Evolutionary conservation across 2,113 vertebrate species (phyloP), one percentile per base, ranked within the genome.

Genomic region (Prunella himalayana): DNA sequence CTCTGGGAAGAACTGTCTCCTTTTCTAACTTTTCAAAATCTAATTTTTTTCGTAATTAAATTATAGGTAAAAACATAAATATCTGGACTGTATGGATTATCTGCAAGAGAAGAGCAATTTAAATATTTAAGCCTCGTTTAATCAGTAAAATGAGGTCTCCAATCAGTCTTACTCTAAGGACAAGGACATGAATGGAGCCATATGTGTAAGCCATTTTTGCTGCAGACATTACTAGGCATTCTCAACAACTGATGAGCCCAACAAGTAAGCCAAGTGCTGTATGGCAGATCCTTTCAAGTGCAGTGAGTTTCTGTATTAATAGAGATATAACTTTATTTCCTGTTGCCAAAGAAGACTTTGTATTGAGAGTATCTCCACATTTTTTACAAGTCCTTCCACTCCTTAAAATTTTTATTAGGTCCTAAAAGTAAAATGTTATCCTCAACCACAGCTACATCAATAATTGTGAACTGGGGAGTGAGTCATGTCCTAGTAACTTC

Each of bases 381-480:
- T 51, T 56, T 60, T 28, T 47, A 56, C 33, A 30, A 64, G 9
- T 54, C 10, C 18, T 92, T 89, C 42, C 27, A 65, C 10, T 60
- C 33, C 25, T 18, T 30, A 51, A 87, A 73, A 61, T 47, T 69
- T 80, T 80, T 53, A 51, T 64, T 51, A 44, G 5, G 9, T 10
- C n/a, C 19, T 57, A 54, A 81, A 81, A 73, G 13, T 45, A 39
- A 82, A 86, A 51, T 11, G 1, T 28, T n/a, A 9, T 39, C 31
- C 19, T 75, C 33, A 70, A 37, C 13, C 27, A 75, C 10, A 70
- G 10, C n/a, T 57, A 1, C 16, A 49, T n/a, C 42, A 84, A 21
- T 24, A 82, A 54, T 2, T 87, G 19, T 30, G 41, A 92, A 44
- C 4, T 20, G 23, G 4, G 4, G 8, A 7, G 13, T 0, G 0